Conservation (phyloP, 2,113 vertebrate species). For the Rhegmatorhina hoffmannsi region DNA sequence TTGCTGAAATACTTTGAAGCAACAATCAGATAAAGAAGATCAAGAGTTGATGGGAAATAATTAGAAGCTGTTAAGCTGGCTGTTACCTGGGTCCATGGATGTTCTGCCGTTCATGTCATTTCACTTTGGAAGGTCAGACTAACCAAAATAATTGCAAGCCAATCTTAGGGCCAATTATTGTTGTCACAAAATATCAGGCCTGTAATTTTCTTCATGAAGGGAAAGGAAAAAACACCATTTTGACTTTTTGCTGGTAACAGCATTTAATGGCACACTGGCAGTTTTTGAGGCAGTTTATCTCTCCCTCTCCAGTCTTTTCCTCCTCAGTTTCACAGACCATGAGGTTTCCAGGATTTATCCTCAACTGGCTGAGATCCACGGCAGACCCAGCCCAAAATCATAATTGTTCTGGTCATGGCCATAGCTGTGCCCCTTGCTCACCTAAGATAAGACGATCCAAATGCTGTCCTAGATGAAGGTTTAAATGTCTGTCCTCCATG, state of each 20-base stretch:
- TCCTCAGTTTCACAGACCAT: background rate
- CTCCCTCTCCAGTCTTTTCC: background rate
- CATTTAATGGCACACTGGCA: constrained; percentile 33
- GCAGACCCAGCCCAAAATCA: background rate
- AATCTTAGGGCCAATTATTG: constrained; percentile 57
- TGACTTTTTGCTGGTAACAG: constrained; percentile 35
- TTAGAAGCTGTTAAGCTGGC: constrained; percentile 65
- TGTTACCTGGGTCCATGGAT: constrained; percentile 44
- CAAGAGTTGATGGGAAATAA: constrained; percentile 68
- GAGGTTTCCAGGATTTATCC: background rate
- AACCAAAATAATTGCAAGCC: constrained; percentile 64
- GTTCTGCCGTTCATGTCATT: constrained; percentile 19
- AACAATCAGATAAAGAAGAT: constrained; percentile 59
- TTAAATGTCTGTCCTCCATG: rapidly evolving
- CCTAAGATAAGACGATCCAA: background rate
- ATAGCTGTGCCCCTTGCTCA: background rate
- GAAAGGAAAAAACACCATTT: constrained; percentile 27
- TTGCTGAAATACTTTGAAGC: constrained; percentile 62
- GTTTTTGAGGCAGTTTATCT: constrained; percentile 2
- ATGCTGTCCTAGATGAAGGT: background rate
- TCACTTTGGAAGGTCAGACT: constrained; percentile 55
- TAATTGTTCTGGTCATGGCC: background rate
- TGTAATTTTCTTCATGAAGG: constrained; percentile 63
- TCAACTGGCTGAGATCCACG: background rate
- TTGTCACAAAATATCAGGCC: constrained; percentile 53